phyloP scores from a whole-genome alignment of 2,888 invertebrate genomes.

The Machimus atricapillus region DNA sequence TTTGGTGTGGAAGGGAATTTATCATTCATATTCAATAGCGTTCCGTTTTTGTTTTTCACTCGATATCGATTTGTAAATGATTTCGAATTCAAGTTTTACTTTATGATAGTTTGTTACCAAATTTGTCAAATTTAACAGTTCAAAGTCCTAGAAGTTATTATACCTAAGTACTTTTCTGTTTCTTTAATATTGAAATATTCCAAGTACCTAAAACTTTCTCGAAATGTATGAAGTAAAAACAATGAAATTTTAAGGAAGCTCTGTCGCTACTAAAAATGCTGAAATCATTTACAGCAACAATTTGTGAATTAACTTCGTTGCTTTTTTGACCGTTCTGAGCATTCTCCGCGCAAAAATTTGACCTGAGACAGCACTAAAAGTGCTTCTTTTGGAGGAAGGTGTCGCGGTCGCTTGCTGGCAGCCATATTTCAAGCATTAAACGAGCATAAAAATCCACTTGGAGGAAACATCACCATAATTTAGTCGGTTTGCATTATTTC shows the following conservation, averaged over 20 bases:
- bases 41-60: no score
- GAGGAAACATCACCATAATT: conserved; percentile 42
- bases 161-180: neutral
- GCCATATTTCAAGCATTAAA: conserved; percentile 40
- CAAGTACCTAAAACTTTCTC: neutral
- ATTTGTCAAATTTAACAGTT: no score
- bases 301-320: conserved; percentile 10
- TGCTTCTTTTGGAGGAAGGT: neutral
- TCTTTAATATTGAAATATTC: neutral
- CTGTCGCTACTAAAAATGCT: neutral
- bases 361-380: neutral
- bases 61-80: no score
- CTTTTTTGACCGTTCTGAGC: neutral
- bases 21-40: no score
- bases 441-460: conserved; percentile 43
- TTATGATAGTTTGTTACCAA: no score
- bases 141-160: no score
- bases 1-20: no score
- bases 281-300: neutral
- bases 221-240: neutral
- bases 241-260: neutral
- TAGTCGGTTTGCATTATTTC: conserved; percentile 43
- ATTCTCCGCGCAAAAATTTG: neutral
- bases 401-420: neutral
- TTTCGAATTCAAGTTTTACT: no score